Conservation (phyloP, 2,113 vertebrate genomes). For the Caloenas nicobarica region DNA sequence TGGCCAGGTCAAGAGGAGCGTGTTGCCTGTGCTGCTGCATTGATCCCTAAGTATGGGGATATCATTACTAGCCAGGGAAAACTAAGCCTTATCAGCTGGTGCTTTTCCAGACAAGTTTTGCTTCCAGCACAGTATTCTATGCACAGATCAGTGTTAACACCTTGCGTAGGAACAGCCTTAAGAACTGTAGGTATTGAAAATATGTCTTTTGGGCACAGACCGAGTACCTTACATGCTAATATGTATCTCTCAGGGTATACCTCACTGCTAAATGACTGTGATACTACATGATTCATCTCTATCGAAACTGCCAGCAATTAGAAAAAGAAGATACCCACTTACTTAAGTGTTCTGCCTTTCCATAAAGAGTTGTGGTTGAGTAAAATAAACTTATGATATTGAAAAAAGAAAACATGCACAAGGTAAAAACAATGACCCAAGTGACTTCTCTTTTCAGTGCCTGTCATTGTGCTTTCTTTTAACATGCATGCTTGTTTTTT, state of each 20-base stretch:
- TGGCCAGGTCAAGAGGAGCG: not conserved
- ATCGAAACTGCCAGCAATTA: slow-evolving; percentile 27
- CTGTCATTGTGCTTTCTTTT: slow-evolving; percentile 56
- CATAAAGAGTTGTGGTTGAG: not conserved
- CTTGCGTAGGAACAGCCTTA: not conserved
- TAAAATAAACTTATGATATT: slow-evolving; percentile 29
- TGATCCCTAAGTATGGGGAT: not conserved
- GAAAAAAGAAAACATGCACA: not conserved
- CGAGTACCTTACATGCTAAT: not conserved
- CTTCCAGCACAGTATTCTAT: not conserved
- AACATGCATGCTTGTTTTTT: slow-evolving; percentile 23
- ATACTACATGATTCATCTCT: not conserved
- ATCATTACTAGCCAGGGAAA: not conserved
- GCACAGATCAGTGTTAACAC: slow-evolving; percentile 9
- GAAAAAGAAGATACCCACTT: not conserved
- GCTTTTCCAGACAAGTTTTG: slow-evolving; percentile 26
- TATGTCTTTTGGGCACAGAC: not conserved
- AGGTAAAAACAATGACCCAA: slow-evolving; percentile 20
- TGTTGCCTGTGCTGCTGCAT: not conserved
- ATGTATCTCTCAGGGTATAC: not conserved
- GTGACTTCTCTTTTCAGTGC: slow-evolving; percentile 70
- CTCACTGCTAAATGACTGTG: not conserved
- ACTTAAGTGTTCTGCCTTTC: not conserved
- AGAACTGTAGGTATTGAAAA: slow-evolving; percentile 21
- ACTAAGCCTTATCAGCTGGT: not conserved